Evolutionary conservation across 2,797 vertebrate genomes (phyloP).

Genomic region (Artibeus lituratus): DNA sequence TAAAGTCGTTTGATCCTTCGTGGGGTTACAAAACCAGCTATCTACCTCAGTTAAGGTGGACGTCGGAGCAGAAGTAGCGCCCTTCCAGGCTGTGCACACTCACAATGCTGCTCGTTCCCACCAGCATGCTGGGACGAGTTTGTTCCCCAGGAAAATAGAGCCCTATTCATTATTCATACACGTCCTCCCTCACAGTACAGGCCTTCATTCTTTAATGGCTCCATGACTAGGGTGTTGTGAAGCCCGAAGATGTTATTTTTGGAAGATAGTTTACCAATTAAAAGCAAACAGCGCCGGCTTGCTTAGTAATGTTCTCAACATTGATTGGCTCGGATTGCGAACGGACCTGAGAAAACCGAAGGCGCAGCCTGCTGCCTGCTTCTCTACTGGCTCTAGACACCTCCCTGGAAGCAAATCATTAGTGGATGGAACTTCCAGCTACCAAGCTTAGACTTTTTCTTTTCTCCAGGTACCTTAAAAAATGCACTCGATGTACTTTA

Average conservation of each 20-base stretch:
- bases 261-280: slow-evolving; percentile 64
- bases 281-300: slow-evolving; percentile 52
- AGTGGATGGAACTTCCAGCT: slow-evolving; percentile 8
- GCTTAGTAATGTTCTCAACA: slow-evolving; percentile 41
- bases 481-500: not conserved
- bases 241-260: slow-evolving; percentile 74
- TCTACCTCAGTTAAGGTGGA: slow-evolving; percentile 57
- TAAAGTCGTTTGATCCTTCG: slow-evolving; percentile 30
- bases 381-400: not conserved
- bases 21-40: slow-evolving; percentile 58
- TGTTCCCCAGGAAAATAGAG: slow-evolving; percentile 73
- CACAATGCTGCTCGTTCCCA: slow-evolving; percentile 62
- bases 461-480: slow-evolving; percentile 13
- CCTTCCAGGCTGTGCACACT: not conserved
- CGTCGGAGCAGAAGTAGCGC: slow-evolving; percentile 46
- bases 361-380: not conserved
- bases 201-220: slow-evolving; percentile 72
- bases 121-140: slow-evolving; percentile 55
- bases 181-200: slow-evolving; percentile 53
- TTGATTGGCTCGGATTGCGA: slow-evolving; percentile 52
- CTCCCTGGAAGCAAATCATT: not conserved
- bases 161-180: slow-evolving; percentile 71
- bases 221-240: slow-evolving; percentile 65
- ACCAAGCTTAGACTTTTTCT: not conserved
- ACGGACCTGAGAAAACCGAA: not conserved